A percentile compares a stretch with the other conserved stretches of the same genome.
These are phyloP conservation scores for Cavia porcellus DNA, from an alignment of 2,113 vertebrate genomes.

Conservation along the genomic window DNA sequence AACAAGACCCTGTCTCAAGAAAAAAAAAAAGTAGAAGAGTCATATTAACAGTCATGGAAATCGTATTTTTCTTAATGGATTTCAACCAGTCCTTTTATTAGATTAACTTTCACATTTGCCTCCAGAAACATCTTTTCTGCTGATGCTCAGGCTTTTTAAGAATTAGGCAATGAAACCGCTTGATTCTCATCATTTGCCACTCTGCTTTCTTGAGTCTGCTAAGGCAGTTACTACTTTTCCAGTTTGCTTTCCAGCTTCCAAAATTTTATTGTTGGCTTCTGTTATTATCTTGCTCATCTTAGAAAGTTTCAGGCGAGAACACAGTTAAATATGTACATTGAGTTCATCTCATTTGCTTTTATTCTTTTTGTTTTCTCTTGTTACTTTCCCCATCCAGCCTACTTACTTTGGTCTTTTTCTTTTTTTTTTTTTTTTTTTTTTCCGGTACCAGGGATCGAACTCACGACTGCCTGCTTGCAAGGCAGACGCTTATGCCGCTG, in stretches of 20 bases:
- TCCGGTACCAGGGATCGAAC: too few relatives aligned
- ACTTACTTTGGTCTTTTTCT: background rate
- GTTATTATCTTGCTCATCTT: constrained; percentile 35
- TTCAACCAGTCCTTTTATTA: constrained; percentile 38
- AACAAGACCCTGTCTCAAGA: background rate
- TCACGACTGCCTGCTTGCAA: too few relatives aligned
- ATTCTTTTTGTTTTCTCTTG: background rate
- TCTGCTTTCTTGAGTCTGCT: constrained; percentile 24
- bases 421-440: too few relatives aligned
- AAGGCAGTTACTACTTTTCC: background rate
- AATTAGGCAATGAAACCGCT: background rate
- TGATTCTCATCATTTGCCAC: constrained; percentile 1
- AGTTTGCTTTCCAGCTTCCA: constrained; percentile 41
- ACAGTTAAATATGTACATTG: constrained; percentile 26
- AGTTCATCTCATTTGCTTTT: background rate
- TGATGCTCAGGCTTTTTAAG: constrained; percentile 22
- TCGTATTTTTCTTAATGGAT: constrained; percentile 20
- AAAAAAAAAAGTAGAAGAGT: background rate
- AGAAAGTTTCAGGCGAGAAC: constrained; percentile 40
- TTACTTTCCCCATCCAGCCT: background rate
- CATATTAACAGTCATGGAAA: constrained; percentile 20
- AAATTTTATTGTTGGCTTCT: constrained; percentile 6
- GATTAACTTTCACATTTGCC: background rate
- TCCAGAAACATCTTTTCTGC: background rate
- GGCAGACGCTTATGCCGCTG: too few relatives aligned